These are phyloP conservation scores for Tapirus terrestris DNA, from an alignment of 2,113 vertebrate genomes.

Conservation along the genomic window DNA sequence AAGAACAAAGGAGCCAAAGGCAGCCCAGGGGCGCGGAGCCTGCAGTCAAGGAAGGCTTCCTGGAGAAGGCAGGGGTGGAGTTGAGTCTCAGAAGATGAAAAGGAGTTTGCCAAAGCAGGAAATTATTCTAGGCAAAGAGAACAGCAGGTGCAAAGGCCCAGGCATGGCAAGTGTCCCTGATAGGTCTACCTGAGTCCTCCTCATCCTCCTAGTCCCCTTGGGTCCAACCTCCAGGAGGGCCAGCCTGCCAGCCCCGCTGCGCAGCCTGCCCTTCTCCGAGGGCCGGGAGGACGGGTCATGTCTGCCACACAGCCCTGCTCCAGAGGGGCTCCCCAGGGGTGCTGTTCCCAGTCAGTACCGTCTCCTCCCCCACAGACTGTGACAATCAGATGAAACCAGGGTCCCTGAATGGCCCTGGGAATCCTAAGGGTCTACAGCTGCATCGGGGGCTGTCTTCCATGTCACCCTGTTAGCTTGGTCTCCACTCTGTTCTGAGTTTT, in stretches of 20 bases:
- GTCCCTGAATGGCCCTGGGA: background rate
- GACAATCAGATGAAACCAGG: background rate
- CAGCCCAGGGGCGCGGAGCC: background rate
- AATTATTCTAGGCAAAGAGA: background rate
- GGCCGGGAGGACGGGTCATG: background rate
- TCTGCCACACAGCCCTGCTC: background rate
- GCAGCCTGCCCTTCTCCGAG: background rate
- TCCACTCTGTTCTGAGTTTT: background rate
- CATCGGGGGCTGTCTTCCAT: background rate
- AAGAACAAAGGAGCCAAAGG: background rate
- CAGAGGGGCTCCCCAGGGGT: background rate
- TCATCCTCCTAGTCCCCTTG: accelerated
- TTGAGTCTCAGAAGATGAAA: background rate
- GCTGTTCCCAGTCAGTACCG: background rate
- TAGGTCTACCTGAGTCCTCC: background rate
- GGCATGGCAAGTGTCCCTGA: accelerated
- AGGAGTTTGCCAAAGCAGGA: background rate
- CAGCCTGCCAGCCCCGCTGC: too few species aligned
- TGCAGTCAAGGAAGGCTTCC: background rate
- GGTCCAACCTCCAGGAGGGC: too few species aligned
- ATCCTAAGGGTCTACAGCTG: background rate
- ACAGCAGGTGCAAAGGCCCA: background rate
- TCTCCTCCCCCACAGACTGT: background rate
- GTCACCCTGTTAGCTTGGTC: background rate
- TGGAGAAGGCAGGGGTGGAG: background rate